A percentile compares a stretch with the other conserved stretches of the same genome.
Evolutionary conservation across 2,888 invertebrate species (phyloP).

Genomic region (Steinernema carpocapsae): DNA sequence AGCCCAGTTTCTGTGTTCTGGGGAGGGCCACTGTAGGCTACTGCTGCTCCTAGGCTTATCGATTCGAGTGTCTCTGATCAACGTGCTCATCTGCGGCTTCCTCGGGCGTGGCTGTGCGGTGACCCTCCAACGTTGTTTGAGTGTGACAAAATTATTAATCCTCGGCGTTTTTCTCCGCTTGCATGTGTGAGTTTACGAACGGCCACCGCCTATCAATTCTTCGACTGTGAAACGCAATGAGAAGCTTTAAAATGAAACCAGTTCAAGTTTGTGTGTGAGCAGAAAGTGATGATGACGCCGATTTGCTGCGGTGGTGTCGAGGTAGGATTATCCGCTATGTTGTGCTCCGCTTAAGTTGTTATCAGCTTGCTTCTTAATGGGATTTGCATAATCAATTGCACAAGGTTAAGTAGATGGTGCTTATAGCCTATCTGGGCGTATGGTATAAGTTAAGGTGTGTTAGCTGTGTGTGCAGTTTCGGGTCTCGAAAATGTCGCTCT

Average conservation of each 20-base stretch:
- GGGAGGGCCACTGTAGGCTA: no score
- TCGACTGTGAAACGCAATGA: neutral
- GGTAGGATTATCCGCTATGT: conserved; percentile 32
- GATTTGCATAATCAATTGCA: conserved; percentile 26
- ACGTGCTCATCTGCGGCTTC: neutral
- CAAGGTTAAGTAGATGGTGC: neutral
- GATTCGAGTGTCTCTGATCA: no score
- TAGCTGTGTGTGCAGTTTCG: no score
- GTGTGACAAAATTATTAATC: conserved; percentile 29
- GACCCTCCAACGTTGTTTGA: neutral
- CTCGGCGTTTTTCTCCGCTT: conserved; percentile 9
- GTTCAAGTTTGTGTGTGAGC: neutral
- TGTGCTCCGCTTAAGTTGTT: neutral
- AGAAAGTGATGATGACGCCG: neutral
- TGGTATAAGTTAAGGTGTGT: no score
- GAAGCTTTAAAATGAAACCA: neutral
- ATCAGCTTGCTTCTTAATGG: neutral
- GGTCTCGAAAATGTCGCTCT: no score
- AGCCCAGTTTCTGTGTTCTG: neutral
- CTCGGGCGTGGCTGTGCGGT: conserved; percentile 4
- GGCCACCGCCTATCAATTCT: conserved; percentile 1
- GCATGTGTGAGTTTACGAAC: neutral
- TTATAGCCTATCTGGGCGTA: neutral
- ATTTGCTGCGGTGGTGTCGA: conserved; percentile 2
- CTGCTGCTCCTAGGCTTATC: no score